These are phyloP conservation scores for Pygoscelis adeliae DNA, from an alignment of 2,113 vertebrate species.

Conservation along the genomic window DNA sequence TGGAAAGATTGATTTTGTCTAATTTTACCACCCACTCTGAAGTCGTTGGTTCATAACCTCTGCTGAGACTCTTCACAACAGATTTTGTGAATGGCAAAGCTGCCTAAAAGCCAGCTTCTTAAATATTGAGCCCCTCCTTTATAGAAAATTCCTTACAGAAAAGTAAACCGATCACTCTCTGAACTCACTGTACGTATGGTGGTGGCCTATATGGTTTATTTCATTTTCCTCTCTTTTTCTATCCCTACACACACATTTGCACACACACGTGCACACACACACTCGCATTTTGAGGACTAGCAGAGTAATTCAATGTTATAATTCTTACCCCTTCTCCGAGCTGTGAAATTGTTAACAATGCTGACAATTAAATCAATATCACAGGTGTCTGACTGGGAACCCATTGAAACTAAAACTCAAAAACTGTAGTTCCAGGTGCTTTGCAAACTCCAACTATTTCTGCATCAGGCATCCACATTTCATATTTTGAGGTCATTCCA, in stretches of 20 bases:
- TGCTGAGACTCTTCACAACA: background rate
- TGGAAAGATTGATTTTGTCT: conserved; percentile 30
- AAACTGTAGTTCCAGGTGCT: background rate
- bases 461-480: background rate
- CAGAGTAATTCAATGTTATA: background rate
- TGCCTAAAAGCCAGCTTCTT: background rate
- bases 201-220: background rate
- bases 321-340: background rate
- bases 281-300: background rate
- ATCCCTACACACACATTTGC: background rate
- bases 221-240: background rate
- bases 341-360: background rate
- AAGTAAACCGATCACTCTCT: background rate
- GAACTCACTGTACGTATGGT: accelerated
- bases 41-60: background rate
- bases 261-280: too few relatives aligned
- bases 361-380: background rate
- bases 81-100: background rate
- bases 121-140: background rate
- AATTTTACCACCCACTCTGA: conserved; percentile 16
- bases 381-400: background rate
- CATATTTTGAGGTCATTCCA: background rate
- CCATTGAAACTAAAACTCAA: background rate
- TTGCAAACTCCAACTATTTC: background rate
- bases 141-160: background rate